phyloP scores from a whole-genome alignment of 2,888 invertebrate genomes.

The Agonopterix subpropinquella region DNA sequence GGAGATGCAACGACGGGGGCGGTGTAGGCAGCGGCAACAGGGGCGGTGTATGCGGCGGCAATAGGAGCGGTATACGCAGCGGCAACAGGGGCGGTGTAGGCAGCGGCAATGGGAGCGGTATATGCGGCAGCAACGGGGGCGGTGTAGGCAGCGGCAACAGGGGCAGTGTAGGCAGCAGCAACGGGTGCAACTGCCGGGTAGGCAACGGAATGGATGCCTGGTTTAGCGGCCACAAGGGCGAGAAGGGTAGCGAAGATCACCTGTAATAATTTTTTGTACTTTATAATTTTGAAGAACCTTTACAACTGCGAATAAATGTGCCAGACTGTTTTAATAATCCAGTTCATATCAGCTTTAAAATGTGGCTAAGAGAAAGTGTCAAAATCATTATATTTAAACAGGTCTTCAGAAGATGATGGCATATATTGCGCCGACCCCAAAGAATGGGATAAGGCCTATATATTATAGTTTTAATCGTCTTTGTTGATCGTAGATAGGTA shows the following conservation, averaged over 20 bases:
- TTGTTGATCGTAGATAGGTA: too few relatives aligned
- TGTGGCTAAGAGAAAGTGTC: too few relatives aligned
- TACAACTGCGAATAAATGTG: too few relatives aligned
- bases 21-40: conserved; percentile 19
- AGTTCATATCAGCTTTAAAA: too few relatives aligned
- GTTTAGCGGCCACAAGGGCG: conserved; percentile 57
- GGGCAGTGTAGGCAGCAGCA: conserved; percentile 31
- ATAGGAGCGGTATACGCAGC: conserved; percentile 33
- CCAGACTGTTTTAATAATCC: too few relatives aligned
- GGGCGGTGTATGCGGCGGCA: conserved; percentile 32
- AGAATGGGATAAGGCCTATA: too few relatives aligned
- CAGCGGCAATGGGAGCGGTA: conserved; percentile 26
- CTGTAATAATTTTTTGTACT: conserved; percentile 23
- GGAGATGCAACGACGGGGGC: conserved; percentile 18
- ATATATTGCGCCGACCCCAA: too few relatives aligned
- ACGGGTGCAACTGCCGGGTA: conserved; percentile 9
- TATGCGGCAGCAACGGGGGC: conserved; percentile 53
- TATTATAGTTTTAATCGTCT: too few relatives aligned
- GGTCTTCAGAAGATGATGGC: too few relatives aligned
- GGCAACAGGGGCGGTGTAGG: conserved; percentile 33
- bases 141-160: conserved; percentile 50
- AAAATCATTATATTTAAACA: too few relatives aligned
- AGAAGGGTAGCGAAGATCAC: conserved; percentile 50
- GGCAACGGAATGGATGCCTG: conserved; percentile 44
- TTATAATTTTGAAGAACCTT: neutral